Percentiles rank a stretch among this genome's conserved stretches.
These are phyloP conservation scores for Pristionchus mayeri DNA, from an alignment of 2,888 invertebrate species.

Conservation along the genomic window DNA sequence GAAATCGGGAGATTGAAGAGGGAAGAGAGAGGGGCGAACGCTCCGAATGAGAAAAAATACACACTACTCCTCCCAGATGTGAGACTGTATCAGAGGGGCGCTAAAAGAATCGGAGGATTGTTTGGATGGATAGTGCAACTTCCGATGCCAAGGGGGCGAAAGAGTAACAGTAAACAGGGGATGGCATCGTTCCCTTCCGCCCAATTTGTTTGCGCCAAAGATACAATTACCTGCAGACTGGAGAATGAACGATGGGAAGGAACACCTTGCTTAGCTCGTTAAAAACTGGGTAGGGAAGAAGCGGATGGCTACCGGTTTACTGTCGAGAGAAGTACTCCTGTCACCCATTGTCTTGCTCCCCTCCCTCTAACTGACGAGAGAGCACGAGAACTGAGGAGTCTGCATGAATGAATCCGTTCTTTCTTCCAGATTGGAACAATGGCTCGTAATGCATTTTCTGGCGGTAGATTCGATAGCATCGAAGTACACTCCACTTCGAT, in stretches of 20 bases:
- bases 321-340: neutral
- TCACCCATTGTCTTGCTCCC: too few species aligned
- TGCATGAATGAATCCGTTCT: neutral
- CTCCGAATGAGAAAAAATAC: neutral
- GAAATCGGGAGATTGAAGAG: conserved; percentile 28
- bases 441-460: neutral
- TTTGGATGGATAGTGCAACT: neutral
- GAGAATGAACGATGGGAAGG: conserved; percentile 20
- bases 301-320: conserved; percentile 16
- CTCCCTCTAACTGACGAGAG: too few species aligned
- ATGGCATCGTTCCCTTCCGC: neutral
- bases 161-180: neutral
- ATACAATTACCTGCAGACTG: neutral
- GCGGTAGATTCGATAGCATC: neutral
- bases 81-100: too few species aligned
- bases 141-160: neutral
- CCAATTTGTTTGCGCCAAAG: conserved; percentile 7
- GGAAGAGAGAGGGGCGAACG: neutral
- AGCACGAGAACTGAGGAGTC: too few species aligned
- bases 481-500: neutral
- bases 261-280: conserved; percentile 22
- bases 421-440: conserved; percentile 9
- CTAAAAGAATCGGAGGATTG: neutral
- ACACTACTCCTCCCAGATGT: neutral
- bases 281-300: conserved; percentile 20